phyloP scores from a whole-genome alignment of 2,888 invertebrate genomes.

The Flexamia atlantica region DNA sequence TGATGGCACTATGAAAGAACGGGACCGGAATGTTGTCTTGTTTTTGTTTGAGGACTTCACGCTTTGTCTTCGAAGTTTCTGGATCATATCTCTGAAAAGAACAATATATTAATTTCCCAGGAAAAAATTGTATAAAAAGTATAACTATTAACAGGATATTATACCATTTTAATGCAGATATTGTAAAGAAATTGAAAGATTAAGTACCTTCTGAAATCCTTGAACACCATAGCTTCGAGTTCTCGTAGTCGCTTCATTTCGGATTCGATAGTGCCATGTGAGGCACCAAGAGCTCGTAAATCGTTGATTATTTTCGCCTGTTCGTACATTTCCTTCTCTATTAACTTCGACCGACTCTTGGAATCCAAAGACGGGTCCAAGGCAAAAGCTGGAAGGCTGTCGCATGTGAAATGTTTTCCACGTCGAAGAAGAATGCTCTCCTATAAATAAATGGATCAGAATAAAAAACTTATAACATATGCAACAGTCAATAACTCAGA shows the following conservation, averaged over 20 bases:
- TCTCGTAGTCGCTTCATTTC: constrained; percentile 96
- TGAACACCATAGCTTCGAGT: constrained; percentile 95
- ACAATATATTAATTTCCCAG: neutral
- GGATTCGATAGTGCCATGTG: constrained; percentile 92
- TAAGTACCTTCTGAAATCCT: constrained; percentile 88
- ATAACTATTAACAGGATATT: neutral
- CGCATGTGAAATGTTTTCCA: constrained; percentile 81
- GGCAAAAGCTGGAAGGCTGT: constrained; percentile 89
- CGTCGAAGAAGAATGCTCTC: constrained; percentile 83
- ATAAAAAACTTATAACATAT: too few species aligned
- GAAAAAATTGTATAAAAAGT: neutral
- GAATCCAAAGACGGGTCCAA: constrained; percentile 89
- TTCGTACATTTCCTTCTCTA: constrained; percentile 98
- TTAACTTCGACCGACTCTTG: constrained; percentile 91
- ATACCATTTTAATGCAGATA: neutral
- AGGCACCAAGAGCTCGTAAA: constrained; percentile 91
- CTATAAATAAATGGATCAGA: too few species aligned
- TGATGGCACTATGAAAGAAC: constrained; percentile 86
- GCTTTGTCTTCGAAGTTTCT: constrained; percentile 90
- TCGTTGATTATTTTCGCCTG: constrained; percentile 97
- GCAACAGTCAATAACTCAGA: too few species aligned
- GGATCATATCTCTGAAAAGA: constrained; percentile 89
- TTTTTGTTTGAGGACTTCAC: constrained; percentile 81
- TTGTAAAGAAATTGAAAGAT: neutral
- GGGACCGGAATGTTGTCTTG: constrained; percentile 82